Evolutionary conservation across 2,888 invertebrate genomes (phyloP).

Genomic region (Oegoconia quadripuncta): DNA sequence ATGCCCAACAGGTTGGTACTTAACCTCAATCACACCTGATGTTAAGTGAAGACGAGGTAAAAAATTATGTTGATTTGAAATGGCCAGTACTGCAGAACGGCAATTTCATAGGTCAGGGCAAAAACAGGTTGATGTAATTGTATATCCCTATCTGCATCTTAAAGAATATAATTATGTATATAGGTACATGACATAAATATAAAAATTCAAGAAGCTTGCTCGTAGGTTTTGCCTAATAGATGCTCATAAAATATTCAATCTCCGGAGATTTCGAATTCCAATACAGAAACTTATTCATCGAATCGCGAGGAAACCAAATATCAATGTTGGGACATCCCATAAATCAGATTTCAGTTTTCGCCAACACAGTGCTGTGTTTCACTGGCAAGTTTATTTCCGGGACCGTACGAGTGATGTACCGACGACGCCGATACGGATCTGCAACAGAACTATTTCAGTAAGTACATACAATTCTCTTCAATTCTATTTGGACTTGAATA

Average conservation of each 20-base stretch:
- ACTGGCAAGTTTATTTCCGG: conserved; percentile 41
- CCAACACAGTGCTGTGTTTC: conserved; percentile 38
- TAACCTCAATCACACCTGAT: too few relatives aligned
- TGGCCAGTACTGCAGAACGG: too few relatives aligned
- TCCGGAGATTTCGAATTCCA: conserved; percentile 15
- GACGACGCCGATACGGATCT: conserved; percentile 34
- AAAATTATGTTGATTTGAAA: too few relatives aligned
- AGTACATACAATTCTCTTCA: conserved; percentile 19
- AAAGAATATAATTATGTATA: too few relatives aligned
- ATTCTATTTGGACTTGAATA: conserved; percentile 9
- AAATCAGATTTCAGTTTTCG: conserved; percentile 41
- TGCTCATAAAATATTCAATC: conserved; percentile 14
- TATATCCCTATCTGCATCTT: too few relatives aligned
- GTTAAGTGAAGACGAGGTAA: too few relatives aligned
- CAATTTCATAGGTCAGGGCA: too few relatives aligned
- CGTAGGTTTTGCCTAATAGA: conserved; percentile 20
- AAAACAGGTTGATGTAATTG: too few relatives aligned
- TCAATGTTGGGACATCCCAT: conserved; percentile 32
- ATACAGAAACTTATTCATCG: conserved; percentile 26
- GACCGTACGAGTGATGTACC: conserved; percentile 31
- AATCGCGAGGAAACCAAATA: conserved; percentile 29
- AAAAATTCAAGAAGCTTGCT: conserved; percentile 17
- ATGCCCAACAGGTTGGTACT: too few relatives aligned
- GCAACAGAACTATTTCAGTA: conserved; percentile 28
- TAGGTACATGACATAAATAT: too few relatives aligned